These are phyloP conservation scores for Malurus leucopterus DNA, from an alignment of 2,797 vertebrate species.

Conservation along the genomic window DNA sequence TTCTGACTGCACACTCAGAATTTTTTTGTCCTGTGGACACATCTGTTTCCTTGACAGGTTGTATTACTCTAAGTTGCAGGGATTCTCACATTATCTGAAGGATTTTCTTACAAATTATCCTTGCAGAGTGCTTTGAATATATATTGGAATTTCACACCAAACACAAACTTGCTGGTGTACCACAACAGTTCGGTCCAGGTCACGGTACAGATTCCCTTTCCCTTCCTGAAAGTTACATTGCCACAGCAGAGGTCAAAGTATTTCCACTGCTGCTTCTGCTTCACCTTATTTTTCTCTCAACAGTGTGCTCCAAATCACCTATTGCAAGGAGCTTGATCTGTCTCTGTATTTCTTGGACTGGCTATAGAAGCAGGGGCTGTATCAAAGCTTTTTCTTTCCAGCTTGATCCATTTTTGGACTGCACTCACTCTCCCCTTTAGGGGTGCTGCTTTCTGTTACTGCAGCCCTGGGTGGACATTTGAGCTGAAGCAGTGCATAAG, in stretches of 20 bases:
- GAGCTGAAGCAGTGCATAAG: not conserved
- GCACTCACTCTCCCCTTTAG: not conserved
- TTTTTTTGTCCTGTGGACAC: conserved; percentile 14
- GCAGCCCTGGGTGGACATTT: not conserved
- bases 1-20: conserved; percentile 27
- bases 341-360: not conserved
- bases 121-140: not conserved
- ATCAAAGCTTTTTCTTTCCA: not conserved
- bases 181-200: conserved; percentile 2
- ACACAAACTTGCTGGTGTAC: not conserved
- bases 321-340: not conserved
- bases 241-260: not conserved
- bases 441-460: not conserved
- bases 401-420: not conserved
- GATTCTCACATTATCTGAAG: not conserved
- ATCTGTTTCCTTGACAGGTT: conserved; percentile 44
- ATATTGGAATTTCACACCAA: not conserved
- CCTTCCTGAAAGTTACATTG: not conserved
- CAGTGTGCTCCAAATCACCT: not conserved
- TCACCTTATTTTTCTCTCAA: not conserved
- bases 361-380: not conserved
- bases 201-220: conserved; percentile 18
- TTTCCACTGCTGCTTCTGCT: not conserved
- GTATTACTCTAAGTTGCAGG: conserved; percentile 18
- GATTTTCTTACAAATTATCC: not conserved